Evolutionary conservation across 2,797 vertebrate genomes (phyloP).

Genomic region (Mormyrus proboscirostris): DNA sequence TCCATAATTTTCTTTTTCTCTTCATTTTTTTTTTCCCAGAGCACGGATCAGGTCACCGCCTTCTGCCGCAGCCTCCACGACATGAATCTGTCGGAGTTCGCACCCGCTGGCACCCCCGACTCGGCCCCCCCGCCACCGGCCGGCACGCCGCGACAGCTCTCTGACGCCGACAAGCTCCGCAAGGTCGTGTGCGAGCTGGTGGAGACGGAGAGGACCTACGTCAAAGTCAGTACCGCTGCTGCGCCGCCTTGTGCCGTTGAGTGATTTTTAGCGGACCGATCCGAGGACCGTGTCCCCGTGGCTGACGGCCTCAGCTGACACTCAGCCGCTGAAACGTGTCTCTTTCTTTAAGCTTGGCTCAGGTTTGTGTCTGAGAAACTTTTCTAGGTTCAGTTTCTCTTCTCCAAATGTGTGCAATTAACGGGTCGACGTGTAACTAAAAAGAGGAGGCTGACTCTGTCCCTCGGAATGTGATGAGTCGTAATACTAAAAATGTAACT

Average conservation of each 20-base stretch:
- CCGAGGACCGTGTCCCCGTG: background rate
- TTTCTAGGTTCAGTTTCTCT: background rate
- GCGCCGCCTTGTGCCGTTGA: too few relatives aligned
- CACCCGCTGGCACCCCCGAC: slow-evolving; percentile 74
- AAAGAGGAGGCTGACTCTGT: background rate
- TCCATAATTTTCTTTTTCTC: background rate
- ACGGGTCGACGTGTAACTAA: background rate
- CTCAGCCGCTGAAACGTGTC: background rate
- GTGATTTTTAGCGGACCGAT: background rate
- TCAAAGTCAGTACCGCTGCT: slow-evolving; percentile 67
- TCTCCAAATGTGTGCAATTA: background rate
- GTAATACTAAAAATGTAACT: background rate
- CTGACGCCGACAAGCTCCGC: slow-evolving; percentile 89
- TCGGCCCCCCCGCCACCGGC: slow-evolving; percentile 57
- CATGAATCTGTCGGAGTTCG: slow-evolving; percentile 72
- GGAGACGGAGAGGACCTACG: slow-evolving; percentile 92
- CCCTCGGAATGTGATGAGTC: background rate
- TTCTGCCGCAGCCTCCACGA: slow-evolving; percentile 84
- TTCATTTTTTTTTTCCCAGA: slow-evolving; percentile 52
- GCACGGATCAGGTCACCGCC: slow-evolving; percentile 75
- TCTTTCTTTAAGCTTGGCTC: background rate
- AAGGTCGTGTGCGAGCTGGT: slow-evolving; percentile 95
- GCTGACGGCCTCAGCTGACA: background rate
- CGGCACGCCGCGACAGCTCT: slow-evolving; percentile 77
- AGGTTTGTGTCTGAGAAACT: background rate